phyloP scores from a whole-genome alignment of 2,888 invertebrate genomes.

The Lithophane semibrunnea region DNA sequence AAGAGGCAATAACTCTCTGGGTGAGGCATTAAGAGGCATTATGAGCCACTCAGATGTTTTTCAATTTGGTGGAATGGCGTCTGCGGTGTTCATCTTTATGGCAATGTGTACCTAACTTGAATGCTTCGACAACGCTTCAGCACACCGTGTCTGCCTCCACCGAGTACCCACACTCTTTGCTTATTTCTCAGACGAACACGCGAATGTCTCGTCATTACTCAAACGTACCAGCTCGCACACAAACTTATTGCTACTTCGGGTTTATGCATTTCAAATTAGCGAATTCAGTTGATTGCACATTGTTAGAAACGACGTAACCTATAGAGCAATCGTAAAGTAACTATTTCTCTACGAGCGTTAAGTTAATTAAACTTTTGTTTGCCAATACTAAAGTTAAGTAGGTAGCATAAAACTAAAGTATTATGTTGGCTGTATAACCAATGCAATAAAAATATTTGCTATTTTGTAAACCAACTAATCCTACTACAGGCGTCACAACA shows the following conservation, averaged over 20 bases:
- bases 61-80: conserved; percentile 87
- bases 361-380: conserved; percentile 19
- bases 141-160: conserved; percentile 15
- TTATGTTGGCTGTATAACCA: conserved; percentile 1
- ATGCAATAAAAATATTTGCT: conserved; percentile 35
- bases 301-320: conserved; percentile 16
- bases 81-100: conserved; percentile 78
- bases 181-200: conserved; percentile 23
- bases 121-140: conserved; percentile 62
- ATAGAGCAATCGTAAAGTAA: background rate
- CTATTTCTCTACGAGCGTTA: background rate
- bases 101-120: conserved; percentile 71
- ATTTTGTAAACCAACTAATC: conserved; percentile 64
- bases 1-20: conserved; percentile 83
- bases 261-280: conserved; percentile 26
- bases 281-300: conserved; percentile 32
- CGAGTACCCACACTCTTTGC: conserved; percentile 25
- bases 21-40: conserved; percentile 86
- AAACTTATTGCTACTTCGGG: conserved; percentile 1
- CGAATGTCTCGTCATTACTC: conserved; percentile 2
- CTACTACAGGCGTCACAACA: conserved; percentile 80
- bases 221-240: background rate
- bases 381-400: background rate
- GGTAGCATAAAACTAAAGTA: conserved; percentile 9
- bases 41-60: conserved; percentile 87